Percentiles rank a stretch among this genome's conserved stretches.
phyloP scores from a whole-genome alignment of 1,140 invertebrate genomes.

The Dendrolimus kikuchii region DNA sequence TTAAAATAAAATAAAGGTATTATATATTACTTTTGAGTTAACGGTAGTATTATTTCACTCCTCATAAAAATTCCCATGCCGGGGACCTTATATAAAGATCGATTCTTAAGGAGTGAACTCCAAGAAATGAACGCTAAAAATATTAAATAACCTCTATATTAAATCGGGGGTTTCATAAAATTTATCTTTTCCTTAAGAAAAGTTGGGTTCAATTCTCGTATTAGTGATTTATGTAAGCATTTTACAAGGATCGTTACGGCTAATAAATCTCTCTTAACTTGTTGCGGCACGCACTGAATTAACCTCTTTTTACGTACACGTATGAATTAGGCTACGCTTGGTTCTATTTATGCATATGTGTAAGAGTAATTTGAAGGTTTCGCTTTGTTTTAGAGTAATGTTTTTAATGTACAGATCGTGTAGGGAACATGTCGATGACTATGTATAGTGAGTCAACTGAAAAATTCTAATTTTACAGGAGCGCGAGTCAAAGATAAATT shows the following conservation, averaged over 20 bases:
- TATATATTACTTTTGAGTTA: no score
- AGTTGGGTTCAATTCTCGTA: constrained; percentile 13
- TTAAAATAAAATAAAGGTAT: no score
- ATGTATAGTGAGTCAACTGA: no score
- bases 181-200: constrained; percentile 6
- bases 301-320: constrained; percentile 13
- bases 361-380: background rate
- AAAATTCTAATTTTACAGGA: no score
- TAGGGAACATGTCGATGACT: no score
- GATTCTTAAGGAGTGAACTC: no score
- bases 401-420: background rate
- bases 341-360: constrained; percentile 10
- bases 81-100: no score
- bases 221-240: constrained; percentile 32
- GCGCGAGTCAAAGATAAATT: no score
- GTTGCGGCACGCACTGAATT: constrained; percentile 25
- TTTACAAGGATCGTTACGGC: constrained; percentile 32
- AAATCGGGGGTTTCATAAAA: constrained; percentile 1
- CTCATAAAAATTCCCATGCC: no score
- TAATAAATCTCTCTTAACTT: constrained; percentile 37
- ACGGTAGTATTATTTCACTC: no score
- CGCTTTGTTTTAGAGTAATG: constrained; percentile 1
- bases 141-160: no score
- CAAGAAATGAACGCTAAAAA: no score
- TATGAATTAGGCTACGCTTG: constrained; percentile 8